Percentiles rank a stretch among this genome's conserved stretches.
Evolutionary conservation across 2,888 invertebrate genomes (phyloP).

Genomic region (Lomographa bimaculata): DNA sequence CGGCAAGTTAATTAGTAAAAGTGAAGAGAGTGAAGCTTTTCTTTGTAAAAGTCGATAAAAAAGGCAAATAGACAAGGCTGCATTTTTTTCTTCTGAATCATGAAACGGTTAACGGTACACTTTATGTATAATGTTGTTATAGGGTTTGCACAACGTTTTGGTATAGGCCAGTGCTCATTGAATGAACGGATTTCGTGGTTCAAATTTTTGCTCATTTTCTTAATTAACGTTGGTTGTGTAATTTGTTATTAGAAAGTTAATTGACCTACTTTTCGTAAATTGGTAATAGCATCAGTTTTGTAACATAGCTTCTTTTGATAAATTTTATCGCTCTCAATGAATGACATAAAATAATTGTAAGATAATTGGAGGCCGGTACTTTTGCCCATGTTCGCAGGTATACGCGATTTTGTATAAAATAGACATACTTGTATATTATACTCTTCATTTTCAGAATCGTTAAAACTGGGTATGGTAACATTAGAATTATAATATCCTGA

Average conservation of each 20-base stretch:
- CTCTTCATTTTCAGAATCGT: too few relatives aligned
- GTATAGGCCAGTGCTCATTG: constrained; percentile 31
- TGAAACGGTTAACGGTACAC: constrained; percentile 20
- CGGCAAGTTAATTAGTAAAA: constrained; percentile 76
- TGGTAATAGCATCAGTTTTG: too few relatives aligned
- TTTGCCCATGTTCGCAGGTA: too few relatives aligned
- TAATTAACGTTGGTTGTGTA: constrained; percentile 33
- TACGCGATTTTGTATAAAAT: too few relatives aligned
- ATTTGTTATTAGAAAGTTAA: constrained; percentile 44
- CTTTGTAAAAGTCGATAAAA: constrained; percentile 60
- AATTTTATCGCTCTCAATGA: too few relatives aligned
- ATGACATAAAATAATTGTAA: too few relatives aligned
- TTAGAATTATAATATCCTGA: constrained; percentile 1
- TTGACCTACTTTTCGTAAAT: constrained; percentile 12
- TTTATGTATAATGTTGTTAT: constrained; percentile 20
- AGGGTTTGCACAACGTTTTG: constrained; percentile 46
- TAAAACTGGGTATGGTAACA: background rate
- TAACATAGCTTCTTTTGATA: too few relatives aligned
- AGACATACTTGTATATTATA: too few relatives aligned
- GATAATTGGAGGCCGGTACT: too few relatives aligned
- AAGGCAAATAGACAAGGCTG: constrained; percentile 66
- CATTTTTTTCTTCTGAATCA: constrained; percentile 57
- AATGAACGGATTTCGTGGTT: constrained; percentile 40
- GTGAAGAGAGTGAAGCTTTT: constrained; percentile 75
- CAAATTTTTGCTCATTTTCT: constrained; percentile 29